These are phyloP conservation scores for Prochilodus magdalenae DNA, from an alignment of 2,113 vertebrate species.

Conservation along the genomic window DNA sequence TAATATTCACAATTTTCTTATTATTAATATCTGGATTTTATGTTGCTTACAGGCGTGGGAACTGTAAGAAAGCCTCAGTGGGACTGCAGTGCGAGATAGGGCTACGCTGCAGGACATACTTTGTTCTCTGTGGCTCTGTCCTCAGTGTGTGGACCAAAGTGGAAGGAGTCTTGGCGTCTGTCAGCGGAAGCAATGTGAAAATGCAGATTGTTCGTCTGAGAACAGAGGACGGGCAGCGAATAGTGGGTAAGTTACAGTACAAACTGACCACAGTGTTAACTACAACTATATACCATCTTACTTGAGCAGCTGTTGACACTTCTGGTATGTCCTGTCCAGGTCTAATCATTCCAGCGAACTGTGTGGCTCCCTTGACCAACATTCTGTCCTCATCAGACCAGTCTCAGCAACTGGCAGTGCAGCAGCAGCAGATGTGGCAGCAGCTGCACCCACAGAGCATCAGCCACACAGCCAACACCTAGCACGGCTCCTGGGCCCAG, in stretches of 20 bases:
- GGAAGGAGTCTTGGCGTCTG: slow-evolving; percentile 91
- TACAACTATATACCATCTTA: neutral
- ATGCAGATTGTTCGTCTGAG: slow-evolving; percentile 96
- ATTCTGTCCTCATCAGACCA: slow-evolving; percentile 97
- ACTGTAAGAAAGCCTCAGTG: slow-evolving; percentile 93
- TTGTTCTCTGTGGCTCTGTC: slow-evolving; percentile 93
- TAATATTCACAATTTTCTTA: too few relatives aligned
- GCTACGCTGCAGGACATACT: slow-evolving; percentile 91
- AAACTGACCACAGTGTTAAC: neutral
- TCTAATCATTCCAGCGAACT: slow-evolving; percentile 96
- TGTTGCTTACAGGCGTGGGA: slow-evolving; percentile 86
- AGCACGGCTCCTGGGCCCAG: slow-evolving; percentile 48
- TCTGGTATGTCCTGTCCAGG: slow-evolving; percentile 72
- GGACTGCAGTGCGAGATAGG: slow-evolving; percentile 96
- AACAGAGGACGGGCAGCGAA: slow-evolving; percentile 95
- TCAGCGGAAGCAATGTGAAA: slow-evolving; percentile 95
- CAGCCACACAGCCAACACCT: slow-evolving; percentile 83
- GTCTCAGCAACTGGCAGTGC: slow-evolving; percentile 94
- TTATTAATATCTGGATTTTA: neutral
- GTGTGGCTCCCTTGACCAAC: slow-evolving; percentile 90
- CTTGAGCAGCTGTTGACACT: neutral
- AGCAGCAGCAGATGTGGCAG: slow-evolving; percentile 97
- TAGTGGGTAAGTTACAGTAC: slow-evolving; percentile 86
- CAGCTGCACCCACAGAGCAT: slow-evolving; percentile 98
- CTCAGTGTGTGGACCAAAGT: slow-evolving; percentile 98